Base-by-base conservation (phyloP, 2,113 vertebrate genomes). In the Atherinomorus stipes region DNA sequence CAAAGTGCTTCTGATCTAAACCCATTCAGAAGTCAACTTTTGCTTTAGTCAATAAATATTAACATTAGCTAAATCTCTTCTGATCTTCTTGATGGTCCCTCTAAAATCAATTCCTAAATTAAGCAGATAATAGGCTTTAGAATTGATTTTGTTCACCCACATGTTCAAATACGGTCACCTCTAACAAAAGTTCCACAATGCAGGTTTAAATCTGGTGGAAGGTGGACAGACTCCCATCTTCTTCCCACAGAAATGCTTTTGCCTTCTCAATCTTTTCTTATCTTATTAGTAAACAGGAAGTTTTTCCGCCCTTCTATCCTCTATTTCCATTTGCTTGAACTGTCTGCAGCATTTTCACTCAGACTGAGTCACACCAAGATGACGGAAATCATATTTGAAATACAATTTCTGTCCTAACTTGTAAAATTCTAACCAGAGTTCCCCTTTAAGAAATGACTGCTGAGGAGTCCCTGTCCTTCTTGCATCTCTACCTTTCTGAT, bases 401-500 rank as follows among this genome's bases (percentile, higher is more conserved):
- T 4, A 9, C 26, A 9, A 7, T 38, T 9, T 21, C 1, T 12
- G 58, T n/a, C 12, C 12, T 22, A 10, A 34, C 56, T 22, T 11
- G 5, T 25, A 16, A 38, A 37, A 16, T 11, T 18, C 11, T 54
- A 22, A 40, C 38, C 10, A 40, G 38, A 11, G 11, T 40, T 40
- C 10, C 11, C 38, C 31, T 58, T 42, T n/a, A 19, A 45, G 63
- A 38, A 22, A 38, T 1, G 11, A 12, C 12, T 64, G 16, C 25
- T 21, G 51, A 49, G 12, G 42, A 45, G 7, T 10, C 31, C 12
- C 10, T 26, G 18, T 60, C 47, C n/a, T 23, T 51, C 11, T 11
- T 23, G 40, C 21, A 34, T 42, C 38, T 42, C 58, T 76, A 42
- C 71, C 62, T 45, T 26, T 7, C n/a, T 44, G 13, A n/a, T 79